Base-by-base conservation (phyloP, 2,797 vertebrate genomes). In the Gymnopithys bicolor region DNA sequence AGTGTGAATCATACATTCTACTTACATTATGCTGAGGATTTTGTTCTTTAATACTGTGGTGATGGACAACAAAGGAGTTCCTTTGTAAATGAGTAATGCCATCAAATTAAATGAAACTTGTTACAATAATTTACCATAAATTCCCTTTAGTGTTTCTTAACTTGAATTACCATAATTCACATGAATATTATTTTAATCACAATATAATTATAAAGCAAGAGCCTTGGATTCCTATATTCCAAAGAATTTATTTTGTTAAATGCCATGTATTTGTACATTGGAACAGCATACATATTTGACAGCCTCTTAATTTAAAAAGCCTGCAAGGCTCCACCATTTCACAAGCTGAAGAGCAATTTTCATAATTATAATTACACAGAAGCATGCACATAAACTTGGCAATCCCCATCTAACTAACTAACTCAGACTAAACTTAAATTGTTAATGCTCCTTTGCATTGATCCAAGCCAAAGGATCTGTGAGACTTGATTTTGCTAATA, bases 331-430 rank as follows among this genome's bases (percentile, higher is more conserved):
- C 75, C 60, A 88, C 41, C 59, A 75, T 94, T 96, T 97, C 89
- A 94, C 82, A 93, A 95, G 79, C 66, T 45, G 84, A 82, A 95
- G 73, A 93, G 79, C 87, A 96, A 97, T 97, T 96, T 95, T 94
- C 78, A 58, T 95, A 94, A 97, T 96, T 96, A 95, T 93, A 93
- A 96, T 96, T 96, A 95, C 91, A 97, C 96, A 97, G 96, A 94
- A 97, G 97, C 96, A 95, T 96, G 93, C 95, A 94, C 95, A 94
- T 90, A 94, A 85, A 96, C 81, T 94, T 97, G 96, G 96, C 95
- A 88, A 75, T 49, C 41, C 66, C 70, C 81, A 78, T 75, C 80
- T 79, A 88, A 88, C 70, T 76, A 89, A 84, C 92, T 83, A 94
- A 55, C 69, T 93, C 85, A 96, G 90, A 92, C 95, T 97, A 90